A percentile compares a stretch with the other conserved stretches of the same genome.
Conservation (phyloP, 2,888 invertebrate species). For the Eupithecia dodoneata region DNA sequence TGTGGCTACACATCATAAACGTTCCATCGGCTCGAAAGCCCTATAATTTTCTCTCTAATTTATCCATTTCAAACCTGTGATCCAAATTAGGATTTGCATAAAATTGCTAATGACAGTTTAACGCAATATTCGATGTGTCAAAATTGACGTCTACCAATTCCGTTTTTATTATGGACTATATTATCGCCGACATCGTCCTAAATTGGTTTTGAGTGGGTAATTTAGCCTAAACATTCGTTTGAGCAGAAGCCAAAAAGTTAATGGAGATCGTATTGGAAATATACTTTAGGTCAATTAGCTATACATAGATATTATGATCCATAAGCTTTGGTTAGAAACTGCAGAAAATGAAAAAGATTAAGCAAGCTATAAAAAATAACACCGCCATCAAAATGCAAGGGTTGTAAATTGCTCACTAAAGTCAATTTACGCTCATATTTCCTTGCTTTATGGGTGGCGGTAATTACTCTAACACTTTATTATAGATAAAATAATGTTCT, state of each 20-base stretch:
- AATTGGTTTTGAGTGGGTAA: slow-evolving; percentile 60
- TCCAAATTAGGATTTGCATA: slow-evolving; percentile 80
- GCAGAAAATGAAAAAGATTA: slow-evolving; percentile 20
- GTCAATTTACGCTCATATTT: slow-evolving; percentile 38
- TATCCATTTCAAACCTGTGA: slow-evolving; percentile 73
- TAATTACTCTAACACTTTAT: slow-evolving; percentile 80
- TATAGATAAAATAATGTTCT: slow-evolving; percentile 78
- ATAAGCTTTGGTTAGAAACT: slow-evolving; percentile 12
- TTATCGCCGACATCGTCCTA: slow-evolving; percentile 61
- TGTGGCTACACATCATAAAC: slow-evolving; percentile 65
- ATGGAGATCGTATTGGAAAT: slow-evolving; percentile 54
- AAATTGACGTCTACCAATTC: slow-evolving; percentile 69
- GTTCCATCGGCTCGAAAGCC: slow-evolving; percentile 69
- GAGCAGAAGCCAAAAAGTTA: slow-evolving; percentile 61
- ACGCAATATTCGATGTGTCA: slow-evolving; percentile 73
- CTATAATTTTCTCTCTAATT: slow-evolving; percentile 78
- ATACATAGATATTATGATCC: slow-evolving; percentile 15
- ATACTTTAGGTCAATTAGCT: slow-evolving; percentile 44
- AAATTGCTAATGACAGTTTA: slow-evolving; percentile 77
- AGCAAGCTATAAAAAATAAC: slow-evolving; percentile 36
- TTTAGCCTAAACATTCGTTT: slow-evolving; percentile 58
- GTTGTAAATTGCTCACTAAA: slow-evolving; percentile 43
- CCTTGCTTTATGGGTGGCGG: slow-evolving; percentile 68
- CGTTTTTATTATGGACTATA: slow-evolving; percentile 61
- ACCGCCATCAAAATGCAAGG: slow-evolving; percentile 36